Evolutionary conservation across 2,888 invertebrate genomes (phyloP).

Genomic region (Ormia ochracea): DNA sequence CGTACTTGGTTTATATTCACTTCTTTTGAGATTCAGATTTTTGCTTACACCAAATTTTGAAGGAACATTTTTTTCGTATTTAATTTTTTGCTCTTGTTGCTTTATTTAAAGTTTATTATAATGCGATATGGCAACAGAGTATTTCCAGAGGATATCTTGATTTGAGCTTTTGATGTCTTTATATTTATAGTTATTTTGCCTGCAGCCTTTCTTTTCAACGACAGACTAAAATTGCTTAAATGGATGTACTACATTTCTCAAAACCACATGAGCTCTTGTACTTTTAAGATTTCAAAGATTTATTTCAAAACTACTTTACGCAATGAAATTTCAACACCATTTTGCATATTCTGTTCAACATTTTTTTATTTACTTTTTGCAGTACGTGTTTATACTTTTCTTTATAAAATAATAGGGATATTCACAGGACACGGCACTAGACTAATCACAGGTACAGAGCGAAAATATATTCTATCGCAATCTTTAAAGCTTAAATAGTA

Average conservation of each 20-base stretch:
- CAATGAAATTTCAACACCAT: conserved; percentile 48
- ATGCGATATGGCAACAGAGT: conserved; percentile 24
- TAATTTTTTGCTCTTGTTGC: background rate
- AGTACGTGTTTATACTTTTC: conserved; percentile 50
- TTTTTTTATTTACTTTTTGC: background rate
- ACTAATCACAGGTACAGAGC: background rate
- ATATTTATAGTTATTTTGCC: conserved; percentile 3
- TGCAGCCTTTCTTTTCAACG: background rate
- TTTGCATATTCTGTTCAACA: background rate
- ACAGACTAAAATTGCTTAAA: conserved; percentile 9
- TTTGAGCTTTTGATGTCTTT: conserved; percentile 44
- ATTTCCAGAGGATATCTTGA: conserved; percentile 33
- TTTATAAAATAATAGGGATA: conserved; percentile 16
- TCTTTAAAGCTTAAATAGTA: no score
- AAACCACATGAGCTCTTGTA: conserved; percentile 56
- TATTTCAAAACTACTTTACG: conserved; percentile 49
- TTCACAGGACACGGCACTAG: background rate
- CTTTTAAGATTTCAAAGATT: conserved; percentile 52
- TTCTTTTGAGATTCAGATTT: background rate
- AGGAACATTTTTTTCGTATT: background rate
- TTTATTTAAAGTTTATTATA: conserved; percentile 31
- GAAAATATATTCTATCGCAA: no score
- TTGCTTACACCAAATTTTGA: background rate
- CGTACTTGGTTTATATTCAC: no score
- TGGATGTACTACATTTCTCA: conserved; percentile 17